Evolutionary conservation across 1,140 invertebrate species (phyloP).

Genomic region (Bicyclus anynana): DNA sequence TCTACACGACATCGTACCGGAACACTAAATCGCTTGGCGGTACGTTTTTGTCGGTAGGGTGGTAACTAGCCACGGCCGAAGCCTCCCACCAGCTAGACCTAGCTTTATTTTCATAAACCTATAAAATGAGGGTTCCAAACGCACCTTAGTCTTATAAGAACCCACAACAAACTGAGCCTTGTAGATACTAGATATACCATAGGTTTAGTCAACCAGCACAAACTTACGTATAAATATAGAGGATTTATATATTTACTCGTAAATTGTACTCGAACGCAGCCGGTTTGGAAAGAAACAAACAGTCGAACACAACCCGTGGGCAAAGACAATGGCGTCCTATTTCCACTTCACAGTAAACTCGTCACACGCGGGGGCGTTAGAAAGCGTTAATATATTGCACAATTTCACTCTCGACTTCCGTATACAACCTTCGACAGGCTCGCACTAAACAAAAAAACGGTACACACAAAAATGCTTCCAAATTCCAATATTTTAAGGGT

Average conservation of each 20-base stretch:
- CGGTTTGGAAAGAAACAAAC: slow-evolving; percentile 6
- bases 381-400: slow-evolving; percentile 28
- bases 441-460: not conserved
- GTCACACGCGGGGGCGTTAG: slow-evolving; percentile 28
- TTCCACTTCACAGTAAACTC: slow-evolving; percentile 7
- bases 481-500: not conserved
- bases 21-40: too few species aligned
- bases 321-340: slow-evolving; percentile 19
- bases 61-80: too few species aligned
- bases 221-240: not conserved
- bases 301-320: slow-evolving; percentile 7
- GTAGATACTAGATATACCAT: too few species aligned
- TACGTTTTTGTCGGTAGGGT: too few species aligned
- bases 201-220: too few species aligned
- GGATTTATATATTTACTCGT: not conserved
- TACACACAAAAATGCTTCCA: not conserved
- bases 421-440: slow-evolving; percentile 5
- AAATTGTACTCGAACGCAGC: not conserved
- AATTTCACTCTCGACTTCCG: slow-evolving; percentile 34
- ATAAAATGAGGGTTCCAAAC: too few species aligned
- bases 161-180: too few species aligned
- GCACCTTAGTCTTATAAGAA: too few species aligned
- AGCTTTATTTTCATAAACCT: too few species aligned
- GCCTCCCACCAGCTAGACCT: too few species aligned
- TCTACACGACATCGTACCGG: too few species aligned